Evolutionary conservation across 2,113 vertebrate genomes (phyloP), one percentile per base, ranked within the genome.

Genomic region (Phasianus colchicus): DNA sequence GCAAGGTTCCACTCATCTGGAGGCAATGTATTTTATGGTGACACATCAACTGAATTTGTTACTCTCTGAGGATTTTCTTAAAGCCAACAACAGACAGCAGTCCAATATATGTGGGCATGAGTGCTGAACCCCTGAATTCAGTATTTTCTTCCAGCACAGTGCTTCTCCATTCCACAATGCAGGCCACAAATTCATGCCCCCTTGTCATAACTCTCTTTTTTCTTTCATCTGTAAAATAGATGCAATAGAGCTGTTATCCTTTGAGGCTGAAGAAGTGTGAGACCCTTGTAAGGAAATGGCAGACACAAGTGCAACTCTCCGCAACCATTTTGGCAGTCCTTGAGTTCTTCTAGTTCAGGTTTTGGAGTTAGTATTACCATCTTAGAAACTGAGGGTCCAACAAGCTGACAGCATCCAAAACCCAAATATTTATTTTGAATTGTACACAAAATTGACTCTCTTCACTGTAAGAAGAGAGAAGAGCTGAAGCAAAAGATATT

Each of bases 21-120:
- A 63, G 64, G 85, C 90, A 90, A 54, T 63, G 63, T 83, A 76
- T 80, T 93, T 93, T 64, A 73, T 63, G 79, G 82, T 89, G 93
- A 77, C 85, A 63, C 1, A 3, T 38, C 38, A 55, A 9, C 19
- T 55, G 45, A 71, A 77, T 94, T 86, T 88, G 27, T 54, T 83
- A 14, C 45, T 85, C 70, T 14, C 34, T 66, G 60, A 42, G 42
- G 42, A 24, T 85, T 85, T 87, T 80, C 45, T 36, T 48, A 38
- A 32, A 27, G 70, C 27, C 2, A 6, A 2, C 0, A 0, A 40
- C 36, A 72, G 48, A 50, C 55, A 55, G 78, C 78, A 84, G 54
- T 22, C 58, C 0, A 0, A 22, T 43, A 50, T 42, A 43, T 13
- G 7, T 8, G 71, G 61, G 19, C 32, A n/a, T 34, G 50, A 58